phyloP scores from a whole-genome alignment of 2,888 invertebrate genomes.

The Clusia tigrina region DNA sequence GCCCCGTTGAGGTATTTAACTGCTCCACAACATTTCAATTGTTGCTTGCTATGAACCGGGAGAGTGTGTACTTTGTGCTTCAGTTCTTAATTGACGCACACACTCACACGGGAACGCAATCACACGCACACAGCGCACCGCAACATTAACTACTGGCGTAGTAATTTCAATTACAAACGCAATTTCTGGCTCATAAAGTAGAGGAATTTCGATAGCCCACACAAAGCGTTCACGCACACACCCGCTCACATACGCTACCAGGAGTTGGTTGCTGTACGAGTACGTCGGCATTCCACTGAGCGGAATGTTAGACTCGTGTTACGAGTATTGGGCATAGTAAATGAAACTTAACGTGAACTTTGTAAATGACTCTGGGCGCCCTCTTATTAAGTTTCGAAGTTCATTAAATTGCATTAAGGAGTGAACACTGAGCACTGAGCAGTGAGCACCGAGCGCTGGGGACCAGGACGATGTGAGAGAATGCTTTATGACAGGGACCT shows the following conservation, averaged over 20 bases:
- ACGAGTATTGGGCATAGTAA: background rate
- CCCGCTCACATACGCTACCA: background rate
- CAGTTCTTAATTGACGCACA: background rate
- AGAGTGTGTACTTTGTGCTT: no score
- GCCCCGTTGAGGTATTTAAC: no score
- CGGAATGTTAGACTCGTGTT: background rate
- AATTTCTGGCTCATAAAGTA: background rate
- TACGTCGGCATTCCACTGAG: background rate
- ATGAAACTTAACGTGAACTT: background rate
- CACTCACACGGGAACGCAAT: background rate
- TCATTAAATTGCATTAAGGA: background rate
- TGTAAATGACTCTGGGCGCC: background rate
- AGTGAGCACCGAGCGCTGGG: no score
- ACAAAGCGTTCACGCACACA: background rate
- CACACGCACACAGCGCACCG: background rate
- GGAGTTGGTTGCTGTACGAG: background rate
- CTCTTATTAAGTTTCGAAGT: background rate
- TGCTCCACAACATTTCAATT: no score
- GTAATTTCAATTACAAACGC: background rate
- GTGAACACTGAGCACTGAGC: background rate
- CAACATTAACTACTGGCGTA: background rate
- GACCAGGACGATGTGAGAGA: background rate
- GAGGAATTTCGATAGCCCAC: background rate
- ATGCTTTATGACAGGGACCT: background rate
- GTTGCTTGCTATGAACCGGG: no score